A percentile compares a stretch with the other conserved stretches of the same genome.
phyloP scores from a whole-genome alignment of 2,888 invertebrate species.

The Trissolcus japonicus region DNA sequence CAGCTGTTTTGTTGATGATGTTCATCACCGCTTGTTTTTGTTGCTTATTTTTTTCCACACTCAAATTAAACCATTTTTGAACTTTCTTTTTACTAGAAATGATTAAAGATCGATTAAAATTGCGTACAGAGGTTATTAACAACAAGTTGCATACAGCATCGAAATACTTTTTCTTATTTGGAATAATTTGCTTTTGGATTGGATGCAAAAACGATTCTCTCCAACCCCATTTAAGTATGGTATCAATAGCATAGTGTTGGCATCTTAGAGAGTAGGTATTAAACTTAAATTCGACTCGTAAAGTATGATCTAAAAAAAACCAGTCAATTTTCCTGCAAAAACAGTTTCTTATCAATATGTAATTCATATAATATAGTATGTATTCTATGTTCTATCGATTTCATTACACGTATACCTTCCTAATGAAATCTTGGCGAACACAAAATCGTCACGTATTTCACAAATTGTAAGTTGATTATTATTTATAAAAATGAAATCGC shows the following conservation, averaged over 20 bases:
- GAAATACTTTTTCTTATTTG: constrained; percentile 8
- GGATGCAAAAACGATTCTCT: constrained; percentile 55
- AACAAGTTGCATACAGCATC: not conserved
- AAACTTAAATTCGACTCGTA: constrained; percentile 50
- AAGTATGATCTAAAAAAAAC: constrained; percentile 8
- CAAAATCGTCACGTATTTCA: too few relatives aligned
- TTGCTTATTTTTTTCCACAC: constrained; percentile 78
- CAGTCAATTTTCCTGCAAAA: not conserved
- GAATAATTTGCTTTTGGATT: not conserved
- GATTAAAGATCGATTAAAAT: not conserved
- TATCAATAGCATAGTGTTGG: constrained; percentile 55
- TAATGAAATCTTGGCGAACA: too few relatives aligned
- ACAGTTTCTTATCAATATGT: too few relatives aligned
- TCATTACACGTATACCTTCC: too few relatives aligned
- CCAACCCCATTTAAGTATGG: constrained; percentile 29
- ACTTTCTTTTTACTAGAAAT: constrained; percentile 4
- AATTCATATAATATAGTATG: too few relatives aligned
- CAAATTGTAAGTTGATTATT: too few relatives aligned
- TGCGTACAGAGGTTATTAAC: not conserved
- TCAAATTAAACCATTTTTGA: constrained; percentile 68
- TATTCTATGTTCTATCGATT: too few relatives aligned
- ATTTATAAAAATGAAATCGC: too few relatives aligned
- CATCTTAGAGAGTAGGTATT: constrained; percentile 55
- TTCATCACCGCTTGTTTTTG: constrained; percentile 83
- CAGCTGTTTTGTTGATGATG: constrained; percentile 81